Evolutionary conservation across 1,140 invertebrate genomes (phyloP).

Genomic region (Drosophila oshimai): DNA sequence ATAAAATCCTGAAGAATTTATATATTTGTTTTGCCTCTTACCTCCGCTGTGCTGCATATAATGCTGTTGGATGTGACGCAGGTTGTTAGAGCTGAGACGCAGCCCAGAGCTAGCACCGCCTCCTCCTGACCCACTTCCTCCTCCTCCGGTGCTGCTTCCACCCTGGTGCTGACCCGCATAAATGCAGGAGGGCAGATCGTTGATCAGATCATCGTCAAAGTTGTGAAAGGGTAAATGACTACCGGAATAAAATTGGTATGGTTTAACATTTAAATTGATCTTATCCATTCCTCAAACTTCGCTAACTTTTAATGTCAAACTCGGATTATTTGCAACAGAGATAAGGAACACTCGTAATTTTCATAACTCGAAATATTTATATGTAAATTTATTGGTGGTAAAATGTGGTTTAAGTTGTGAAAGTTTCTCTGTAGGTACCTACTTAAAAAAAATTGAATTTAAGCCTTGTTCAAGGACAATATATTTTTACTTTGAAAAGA

Average conservation of each 20-base stretch:
- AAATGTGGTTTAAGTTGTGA: too few species aligned
- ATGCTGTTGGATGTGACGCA: conserved; percentile 81
- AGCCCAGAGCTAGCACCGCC: conserved; percentile 35
- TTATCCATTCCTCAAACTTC: too few species aligned
- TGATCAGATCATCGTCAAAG: conserved; percentile 81
- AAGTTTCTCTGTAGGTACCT: too few species aligned
- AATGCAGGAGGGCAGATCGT: conserved; percentile 80
- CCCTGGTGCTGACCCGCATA: conserved; percentile 74
- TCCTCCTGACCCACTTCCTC: conserved; percentile 9
- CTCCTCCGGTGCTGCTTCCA: conserved; percentile 12
- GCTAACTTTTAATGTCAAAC: too few species aligned
- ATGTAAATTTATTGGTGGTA: too few species aligned
- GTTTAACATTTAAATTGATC: background rate
- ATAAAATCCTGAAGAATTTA: too few species aligned
- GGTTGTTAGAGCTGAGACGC: conserved; percentile 66
- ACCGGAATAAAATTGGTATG: background rate
- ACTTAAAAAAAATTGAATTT: too few species aligned
- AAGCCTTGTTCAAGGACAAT: too few species aligned
- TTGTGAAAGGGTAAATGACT: conserved; percentile 80
- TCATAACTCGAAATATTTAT: too few species aligned
- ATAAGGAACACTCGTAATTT: too few species aligned
- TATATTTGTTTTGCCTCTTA: background rate
- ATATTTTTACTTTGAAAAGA: too few species aligned
- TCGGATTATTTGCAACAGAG: too few species aligned
- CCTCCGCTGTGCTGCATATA: conserved; percentile 76